Percentiles rank a stretch among this genome's conserved stretches.
These are phyloP conservation scores for Athalia rosae DNA, from an alignment of 2,888 invertebrate genomes.

Conservation along the genomic window DNA sequence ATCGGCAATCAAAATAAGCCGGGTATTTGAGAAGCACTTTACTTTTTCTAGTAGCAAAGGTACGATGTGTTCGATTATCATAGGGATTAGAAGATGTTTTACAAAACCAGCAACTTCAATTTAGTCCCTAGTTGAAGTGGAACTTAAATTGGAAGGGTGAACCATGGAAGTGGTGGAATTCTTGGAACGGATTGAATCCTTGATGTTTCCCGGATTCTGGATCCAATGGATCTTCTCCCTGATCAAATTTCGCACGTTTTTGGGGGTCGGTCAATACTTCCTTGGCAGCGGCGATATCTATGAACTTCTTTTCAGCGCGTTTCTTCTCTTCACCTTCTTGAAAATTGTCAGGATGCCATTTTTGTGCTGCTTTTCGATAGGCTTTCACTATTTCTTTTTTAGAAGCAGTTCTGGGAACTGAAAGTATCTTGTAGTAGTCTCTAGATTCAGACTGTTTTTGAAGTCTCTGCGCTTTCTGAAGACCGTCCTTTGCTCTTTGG, in stretches of 20 bases:
- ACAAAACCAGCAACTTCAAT: conserved; percentile 18
- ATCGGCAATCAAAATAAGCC: conserved; percentile 1
- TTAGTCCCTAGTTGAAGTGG: conserved; percentile 86
- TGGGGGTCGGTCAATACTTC: conserved; percentile 95
- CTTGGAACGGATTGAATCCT: conserved; percentile 82
- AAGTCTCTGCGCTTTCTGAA: conserved; percentile 90
- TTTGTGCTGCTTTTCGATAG: conserved; percentile 96
- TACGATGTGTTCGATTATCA: conserved; percentile 13
- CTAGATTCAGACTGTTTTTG: conserved; percentile 94
- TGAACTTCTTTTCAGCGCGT: conserved; percentile 96
- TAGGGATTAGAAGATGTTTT: conserved; percentile 9
- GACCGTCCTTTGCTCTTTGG: conserved; percentile 91
- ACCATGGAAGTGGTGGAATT: conserved; percentile 85
- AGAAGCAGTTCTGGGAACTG: conserved; percentile 90
- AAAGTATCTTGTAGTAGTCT: conserved; percentile 98
- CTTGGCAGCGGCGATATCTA: conserved; percentile 99
- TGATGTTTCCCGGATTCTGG: conserved; percentile 86
- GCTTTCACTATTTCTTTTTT: conserved; percentile 97
- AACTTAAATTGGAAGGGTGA: conserved; percentile 98
- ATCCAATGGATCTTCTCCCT: conserved; percentile 97
- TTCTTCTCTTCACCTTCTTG: conserved; percentile 91
- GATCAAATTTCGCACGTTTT: conserved; percentile 95
- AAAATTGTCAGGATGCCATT: conserved; percentile 99
- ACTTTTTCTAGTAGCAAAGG: conserved; percentile 15
- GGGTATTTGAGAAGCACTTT: neutral